phyloP scores from a whole-genome alignment of 92 coral and sea anemone genomes.

The Isaurus tuberculatus region DNA sequence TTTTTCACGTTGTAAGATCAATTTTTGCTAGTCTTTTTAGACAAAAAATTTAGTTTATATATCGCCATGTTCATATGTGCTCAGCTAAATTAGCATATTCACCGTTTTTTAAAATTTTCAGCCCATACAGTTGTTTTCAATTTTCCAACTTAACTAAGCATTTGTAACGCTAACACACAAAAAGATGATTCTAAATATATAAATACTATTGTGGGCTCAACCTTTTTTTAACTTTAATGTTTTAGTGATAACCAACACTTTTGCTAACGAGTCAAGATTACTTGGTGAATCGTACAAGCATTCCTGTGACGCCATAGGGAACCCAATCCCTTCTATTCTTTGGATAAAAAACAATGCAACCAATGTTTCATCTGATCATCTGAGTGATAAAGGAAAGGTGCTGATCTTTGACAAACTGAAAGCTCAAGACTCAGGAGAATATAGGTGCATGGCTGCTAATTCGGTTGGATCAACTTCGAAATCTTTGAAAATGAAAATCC shows the following conservation, averaged over 20 bases:
- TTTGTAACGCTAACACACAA: no score
- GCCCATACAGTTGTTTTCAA: no score
- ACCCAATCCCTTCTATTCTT: background rate
- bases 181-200: no score
- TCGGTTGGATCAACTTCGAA: background rate
- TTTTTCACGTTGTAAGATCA: no score
- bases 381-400: background rate
- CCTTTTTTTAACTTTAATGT: no score
- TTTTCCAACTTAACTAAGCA: no score
- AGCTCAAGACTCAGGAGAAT: background rate
- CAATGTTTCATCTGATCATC: background rate
- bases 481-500: background rate
- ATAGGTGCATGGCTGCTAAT: conserved; percentile 10
- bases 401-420: background rate
- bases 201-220: no score
- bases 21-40: no score
- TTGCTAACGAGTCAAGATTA: background rate
- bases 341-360: background rate
- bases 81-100: no score
- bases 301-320: conserved; percentile 10
- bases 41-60: no score
- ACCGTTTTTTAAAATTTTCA: no score
- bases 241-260: background rate
- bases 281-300: background rate
- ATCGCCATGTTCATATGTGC: no score